These are phyloP conservation scores for Pararge aegeria DNA, from an alignment of 1,140 invertebrate genomes.

Conservation along the genomic window DNA sequence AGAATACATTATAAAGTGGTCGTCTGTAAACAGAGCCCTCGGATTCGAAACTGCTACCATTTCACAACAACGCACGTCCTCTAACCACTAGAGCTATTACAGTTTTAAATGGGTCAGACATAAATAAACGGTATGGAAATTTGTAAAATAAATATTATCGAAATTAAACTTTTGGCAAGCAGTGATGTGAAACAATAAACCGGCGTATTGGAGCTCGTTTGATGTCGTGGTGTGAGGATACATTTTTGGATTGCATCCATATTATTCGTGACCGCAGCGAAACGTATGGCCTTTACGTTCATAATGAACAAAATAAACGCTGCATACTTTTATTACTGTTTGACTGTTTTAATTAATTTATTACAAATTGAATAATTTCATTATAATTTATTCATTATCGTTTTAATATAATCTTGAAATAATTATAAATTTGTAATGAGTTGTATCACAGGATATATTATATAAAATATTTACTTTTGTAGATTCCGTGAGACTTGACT, in stretches of 20 bases:
- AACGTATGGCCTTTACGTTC: slow-evolving; percentile 42
- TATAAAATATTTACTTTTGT: too few species aligned
- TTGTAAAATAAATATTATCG: slow-evolving; percentile 31
- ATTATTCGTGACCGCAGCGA: slow-evolving; percentile 57
- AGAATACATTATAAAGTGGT: not conserved
- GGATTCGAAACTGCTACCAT: not conserved
- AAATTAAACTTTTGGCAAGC: slow-evolving; percentile 52
- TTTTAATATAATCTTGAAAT: too few species aligned
- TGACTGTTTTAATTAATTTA: slow-evolving; percentile 29
- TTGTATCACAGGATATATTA: too few species aligned
- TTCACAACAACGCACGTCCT: not conserved
- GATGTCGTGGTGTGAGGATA: slow-evolving; percentile 48
- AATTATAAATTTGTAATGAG: too few species aligned
- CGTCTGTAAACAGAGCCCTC: not conserved
- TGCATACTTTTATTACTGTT: slow-evolving; percentile 32
- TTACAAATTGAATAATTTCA: slow-evolving; percentile 19
- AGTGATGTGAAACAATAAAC: slow-evolving; percentile 50
- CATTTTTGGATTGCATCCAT: slow-evolving; percentile 71
- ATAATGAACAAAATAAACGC: slow-evolving; percentile 36
- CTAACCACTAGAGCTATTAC: slow-evolving; percentile 2
- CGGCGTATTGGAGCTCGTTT: slow-evolving; percentile 46
- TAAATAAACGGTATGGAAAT: slow-evolving; percentile 18
- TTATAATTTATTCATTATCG: not conserved
- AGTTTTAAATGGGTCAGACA: slow-evolving; percentile 6
- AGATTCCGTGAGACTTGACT: too few species aligned